These are phyloP conservation scores for Alentia gelatinosa DNA, from an alignment of 2,888 invertebrate species.

Conservation along the genomic window DNA sequence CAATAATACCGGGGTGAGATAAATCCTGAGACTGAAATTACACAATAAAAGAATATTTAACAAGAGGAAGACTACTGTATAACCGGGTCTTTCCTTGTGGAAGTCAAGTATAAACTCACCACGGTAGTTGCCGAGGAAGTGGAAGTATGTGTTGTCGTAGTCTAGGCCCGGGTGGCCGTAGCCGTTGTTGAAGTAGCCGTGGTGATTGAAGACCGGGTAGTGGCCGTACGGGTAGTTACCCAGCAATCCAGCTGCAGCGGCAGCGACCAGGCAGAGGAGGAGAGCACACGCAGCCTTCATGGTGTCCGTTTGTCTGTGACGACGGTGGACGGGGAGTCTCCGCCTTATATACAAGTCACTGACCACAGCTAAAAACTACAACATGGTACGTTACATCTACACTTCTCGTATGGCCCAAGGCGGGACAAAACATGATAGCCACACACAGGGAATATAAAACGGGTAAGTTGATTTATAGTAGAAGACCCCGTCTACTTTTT, in stretches of 20 bases:
- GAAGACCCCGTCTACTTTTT: too few species aligned
- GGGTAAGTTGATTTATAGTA: too few species aligned
- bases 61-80: too few species aligned
- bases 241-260: background rate
- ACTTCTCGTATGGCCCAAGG: background rate
- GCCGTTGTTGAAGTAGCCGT: background rate
- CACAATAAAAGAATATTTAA: too few species aligned
- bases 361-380: too few species aligned
- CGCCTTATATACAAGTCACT: background rate
- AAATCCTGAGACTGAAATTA: too few species aligned
- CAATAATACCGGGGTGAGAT: too few species aligned
- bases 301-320: background rate
- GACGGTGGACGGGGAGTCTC: background rate
- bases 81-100: too few species aligned
- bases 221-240: background rate
- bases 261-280: background rate
- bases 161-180: background rate
- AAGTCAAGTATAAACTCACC: background rate
- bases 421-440: background rate
- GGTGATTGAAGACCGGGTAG: background rate
- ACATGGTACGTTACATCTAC: too few species aligned
- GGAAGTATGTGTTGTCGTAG: background rate
- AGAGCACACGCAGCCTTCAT: conserved; percentile 11
- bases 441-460: too few species aligned
- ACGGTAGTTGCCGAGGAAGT: background rate